phyloP scores from a whole-genome alignment of 2,113 vertebrate species.

The Strix aluco region DNA sequence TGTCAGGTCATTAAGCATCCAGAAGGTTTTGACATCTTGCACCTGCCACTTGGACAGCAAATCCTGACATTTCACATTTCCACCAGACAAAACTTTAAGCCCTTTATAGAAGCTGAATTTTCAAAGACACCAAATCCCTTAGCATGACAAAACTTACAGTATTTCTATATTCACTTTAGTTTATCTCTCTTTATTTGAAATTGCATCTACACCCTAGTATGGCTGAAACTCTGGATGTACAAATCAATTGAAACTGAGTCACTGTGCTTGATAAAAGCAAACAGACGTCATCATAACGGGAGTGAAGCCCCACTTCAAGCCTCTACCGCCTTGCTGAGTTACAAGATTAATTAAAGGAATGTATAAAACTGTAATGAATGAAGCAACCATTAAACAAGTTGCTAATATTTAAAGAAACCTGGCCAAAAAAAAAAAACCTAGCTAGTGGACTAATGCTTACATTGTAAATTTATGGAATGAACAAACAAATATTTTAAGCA shows the following conservation, averaged over 20 bases:
- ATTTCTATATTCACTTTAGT: neutral
- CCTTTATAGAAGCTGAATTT: neutral
- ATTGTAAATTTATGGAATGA: constrained; percentile 5
- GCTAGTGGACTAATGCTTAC: neutral
- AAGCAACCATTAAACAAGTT: neutral
- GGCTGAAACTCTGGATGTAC: constrained; percentile 3
- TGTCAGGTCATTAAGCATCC: neutral
- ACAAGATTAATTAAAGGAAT: constrained; percentile 8
- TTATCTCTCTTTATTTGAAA: neutral
- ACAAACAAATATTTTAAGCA: constrained; percentile 5
- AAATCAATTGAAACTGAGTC: constrained; percentile 47
- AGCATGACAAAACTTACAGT: neutral
- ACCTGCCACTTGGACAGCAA: neutral
- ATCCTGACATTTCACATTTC: neutral
- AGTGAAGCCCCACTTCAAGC: constrained; percentile 1
- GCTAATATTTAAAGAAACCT: constrained; percentile 19
- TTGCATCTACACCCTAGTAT: neutral
- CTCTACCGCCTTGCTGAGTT: neutral
- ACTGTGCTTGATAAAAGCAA: constrained; percentile 39
- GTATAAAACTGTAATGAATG: neutral
- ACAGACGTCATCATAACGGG: neutral
- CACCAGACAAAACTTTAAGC: neutral
- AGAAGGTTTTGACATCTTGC: neutral
- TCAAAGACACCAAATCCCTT: neutral
- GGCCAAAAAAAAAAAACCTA: neutral